These are phyloP conservation scores for Sebastiscus albofasciatus DNA, from an alignment of 2,797 vertebrate genomes.

Conservation along the genomic window DNA sequence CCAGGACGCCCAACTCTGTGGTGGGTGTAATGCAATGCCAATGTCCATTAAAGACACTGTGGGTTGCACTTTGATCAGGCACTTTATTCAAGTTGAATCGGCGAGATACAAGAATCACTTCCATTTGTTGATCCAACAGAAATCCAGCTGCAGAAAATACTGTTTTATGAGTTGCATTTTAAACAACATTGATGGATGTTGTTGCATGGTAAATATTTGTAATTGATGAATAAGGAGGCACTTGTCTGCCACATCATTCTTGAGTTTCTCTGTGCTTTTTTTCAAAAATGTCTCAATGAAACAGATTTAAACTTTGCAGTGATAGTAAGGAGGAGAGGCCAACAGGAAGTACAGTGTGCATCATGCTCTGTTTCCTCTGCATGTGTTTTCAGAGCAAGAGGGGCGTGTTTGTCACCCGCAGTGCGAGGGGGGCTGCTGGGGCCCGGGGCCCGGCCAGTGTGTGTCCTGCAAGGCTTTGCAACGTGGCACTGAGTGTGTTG, in stretches of 20 bases:
- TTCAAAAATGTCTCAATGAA: not conserved
- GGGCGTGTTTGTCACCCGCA: conserved; percentile 85
- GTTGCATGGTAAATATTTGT: not conserved
- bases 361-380: not conserved
- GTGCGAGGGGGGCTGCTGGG: conserved; percentile 92
- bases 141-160: not conserved
- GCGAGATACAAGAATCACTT: not conserved
- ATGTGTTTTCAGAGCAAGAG: conserved; percentile 79
- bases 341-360: not conserved
- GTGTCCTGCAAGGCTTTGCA: conserved; percentile 86
- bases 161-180: not conserved
- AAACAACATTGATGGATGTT: not conserved
- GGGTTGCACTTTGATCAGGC: not conserved
- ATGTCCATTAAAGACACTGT: not conserved
- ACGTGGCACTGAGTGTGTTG: conserved; percentile 90
- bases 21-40: conserved; percentile 69
- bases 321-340: not conserved
- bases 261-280: not conserved
- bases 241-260: not conserved
- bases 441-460: conserved; percentile 91
- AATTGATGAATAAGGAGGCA: not conserved
- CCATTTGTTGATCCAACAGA: not conserved
- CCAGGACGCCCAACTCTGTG: conserved; percentile 82
- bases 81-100: not conserved
- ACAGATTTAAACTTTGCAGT: not conserved